Percentiles rank a stretch among this genome's conserved stretches.
These are phyloP conservation scores for Erethizon dorsatum DNA, from an alignment of 2,797 vertebrate species.

Conservation along the genomic window DNA sequence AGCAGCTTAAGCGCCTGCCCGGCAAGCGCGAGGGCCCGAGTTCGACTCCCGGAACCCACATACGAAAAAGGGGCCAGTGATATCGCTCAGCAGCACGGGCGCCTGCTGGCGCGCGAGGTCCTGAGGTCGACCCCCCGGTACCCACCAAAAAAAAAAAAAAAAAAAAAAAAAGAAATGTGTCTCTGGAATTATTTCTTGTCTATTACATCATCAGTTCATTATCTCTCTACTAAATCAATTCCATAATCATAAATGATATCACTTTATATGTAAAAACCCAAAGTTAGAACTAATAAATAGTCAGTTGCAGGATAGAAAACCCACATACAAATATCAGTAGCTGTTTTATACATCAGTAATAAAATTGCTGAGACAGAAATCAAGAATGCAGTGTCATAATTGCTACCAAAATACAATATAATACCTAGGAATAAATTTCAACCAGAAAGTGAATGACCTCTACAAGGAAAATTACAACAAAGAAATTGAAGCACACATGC, in stretches of 20 bases:
- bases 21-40: no score
- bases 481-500: background rate
- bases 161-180: background rate
- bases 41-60: no score
- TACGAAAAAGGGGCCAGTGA: no score
- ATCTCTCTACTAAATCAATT: background rate
- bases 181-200: background rate
- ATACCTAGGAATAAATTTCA: background rate
- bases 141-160: no score
- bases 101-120: no score
- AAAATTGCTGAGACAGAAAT: background rate
- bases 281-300: background rate
- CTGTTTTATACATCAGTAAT: background rate
- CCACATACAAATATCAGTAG: background rate
- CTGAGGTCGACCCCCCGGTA: no score
- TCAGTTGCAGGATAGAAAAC: background rate
- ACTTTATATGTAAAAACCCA: background rate
- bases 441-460: background rate
- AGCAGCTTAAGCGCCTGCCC: no score
- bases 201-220: background rate
- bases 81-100: no score
- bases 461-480: background rate
- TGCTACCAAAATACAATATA: background rate
- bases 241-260: background rate
- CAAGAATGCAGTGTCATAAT: background rate